Evolutionary conservation across 2,113 vertebrate genomes (phyloP).

Genomic region (Nyctibius bracteatus): DNA sequence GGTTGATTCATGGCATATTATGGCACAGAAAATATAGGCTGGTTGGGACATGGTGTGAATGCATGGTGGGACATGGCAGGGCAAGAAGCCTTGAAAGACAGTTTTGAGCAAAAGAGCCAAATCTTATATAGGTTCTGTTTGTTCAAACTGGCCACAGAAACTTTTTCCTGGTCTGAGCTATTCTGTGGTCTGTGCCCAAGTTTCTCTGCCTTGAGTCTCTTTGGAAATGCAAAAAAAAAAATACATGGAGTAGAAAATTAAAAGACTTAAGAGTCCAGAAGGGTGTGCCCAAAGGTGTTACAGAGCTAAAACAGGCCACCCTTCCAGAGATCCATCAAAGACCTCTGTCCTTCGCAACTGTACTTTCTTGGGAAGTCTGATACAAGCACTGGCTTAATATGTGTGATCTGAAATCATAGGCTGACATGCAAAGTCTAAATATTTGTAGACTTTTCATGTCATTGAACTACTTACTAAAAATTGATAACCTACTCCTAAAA

Average conservation of each 20-base stretch:
- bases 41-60: neutral
- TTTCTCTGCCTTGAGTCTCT: neutral
- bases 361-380: neutral
- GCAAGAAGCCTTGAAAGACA: neutral
- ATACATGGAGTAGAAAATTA: neutral
- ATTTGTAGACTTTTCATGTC: neutral
- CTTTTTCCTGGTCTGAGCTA: neutral
- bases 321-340: neutral
- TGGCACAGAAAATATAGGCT: neutral
- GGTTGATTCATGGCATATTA: accelerated
- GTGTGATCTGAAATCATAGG: neutral
- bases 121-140: neutral
- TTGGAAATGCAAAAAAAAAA: no score
- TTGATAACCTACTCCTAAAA: neutral
- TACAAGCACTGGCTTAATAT: neutral
- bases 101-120: neutral
- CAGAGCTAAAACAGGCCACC: neutral
- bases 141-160: neutral
- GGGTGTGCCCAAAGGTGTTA: neutral
- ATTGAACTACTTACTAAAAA: neutral
- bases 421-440: neutral
- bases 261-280: neutral
- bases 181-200: neutral
- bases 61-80: neutral
- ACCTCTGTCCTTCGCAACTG: neutral